These are phyloP conservation scores for Nephrotoma appendiculata DNA, from an alignment of 2,888 invertebrate genomes.

Conservation along the genomic window DNA sequence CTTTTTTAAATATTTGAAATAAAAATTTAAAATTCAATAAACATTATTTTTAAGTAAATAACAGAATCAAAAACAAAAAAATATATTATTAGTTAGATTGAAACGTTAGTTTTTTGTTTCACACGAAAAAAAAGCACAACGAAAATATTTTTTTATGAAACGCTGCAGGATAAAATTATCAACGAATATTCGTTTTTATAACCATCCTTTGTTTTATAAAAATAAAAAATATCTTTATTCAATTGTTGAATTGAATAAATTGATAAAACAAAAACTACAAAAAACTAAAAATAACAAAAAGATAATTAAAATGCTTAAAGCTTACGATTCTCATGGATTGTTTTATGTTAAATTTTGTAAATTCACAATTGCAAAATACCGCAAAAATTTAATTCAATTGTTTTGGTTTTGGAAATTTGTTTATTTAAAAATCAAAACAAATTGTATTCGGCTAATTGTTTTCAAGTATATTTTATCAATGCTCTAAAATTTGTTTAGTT, in stretches of 20 bases:
- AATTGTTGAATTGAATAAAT: background rate
- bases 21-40: background rate
- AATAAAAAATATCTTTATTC: background rate
- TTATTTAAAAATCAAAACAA: too few relatives aligned
- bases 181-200: background rate
- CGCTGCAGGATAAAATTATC: background rate
- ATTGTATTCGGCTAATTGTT: too few relatives aligned
- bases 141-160: background rate
- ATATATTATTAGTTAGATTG: background rate
- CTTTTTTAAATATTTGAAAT: background rate
- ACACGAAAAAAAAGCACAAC: background rate
- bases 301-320: background rate
- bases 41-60: background rate
- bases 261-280: background rate
- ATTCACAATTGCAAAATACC: background rate
- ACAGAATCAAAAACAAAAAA: background rate
- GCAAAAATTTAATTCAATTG: background rate
- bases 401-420: background rate
- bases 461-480: too few relatives aligned
- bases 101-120: background rate
- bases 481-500: too few relatives aligned
- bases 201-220: background rate
- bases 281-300: background rate
- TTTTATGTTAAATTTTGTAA: background rate
- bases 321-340: background rate